A percentile compares a stretch with the other conserved stretches of the same genome.
Conservation (phyloP, 2,113 vertebrate genomes). For the Gobiocypris rarus region DNA sequence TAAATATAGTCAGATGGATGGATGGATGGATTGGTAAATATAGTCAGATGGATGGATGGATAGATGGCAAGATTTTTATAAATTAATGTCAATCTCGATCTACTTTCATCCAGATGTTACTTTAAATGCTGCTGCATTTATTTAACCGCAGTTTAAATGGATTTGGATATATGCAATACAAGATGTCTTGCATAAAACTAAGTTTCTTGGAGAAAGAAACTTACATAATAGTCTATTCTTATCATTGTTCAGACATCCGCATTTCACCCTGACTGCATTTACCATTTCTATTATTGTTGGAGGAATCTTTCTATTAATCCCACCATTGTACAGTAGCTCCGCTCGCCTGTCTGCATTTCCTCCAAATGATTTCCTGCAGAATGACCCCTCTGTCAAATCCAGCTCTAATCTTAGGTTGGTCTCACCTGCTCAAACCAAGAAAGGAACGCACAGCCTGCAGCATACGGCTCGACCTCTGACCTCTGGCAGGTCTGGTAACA, state of each 20-base stretch:
- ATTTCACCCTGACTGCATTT: background rate
- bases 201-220: background rate
- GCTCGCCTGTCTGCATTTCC: background rate
- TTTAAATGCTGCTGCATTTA: background rate
- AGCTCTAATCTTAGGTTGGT: constrained; percentile 33
- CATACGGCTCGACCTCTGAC: constrained; percentile 8
- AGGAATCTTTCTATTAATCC: constrained; percentile 21
- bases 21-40: too few relatives aligned
- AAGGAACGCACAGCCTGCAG: background rate
- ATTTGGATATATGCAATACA: background rate
- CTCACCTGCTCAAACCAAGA: constrained; percentile 6
- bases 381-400: constrained; percentile 26
- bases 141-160: background rate
- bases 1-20: too few relatives aligned
- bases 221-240: background rate
- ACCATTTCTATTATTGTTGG: background rate
- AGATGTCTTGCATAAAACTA: background rate
- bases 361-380: constrained; percentile 1
- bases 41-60: too few relatives aligned
- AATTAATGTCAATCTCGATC: background rate
- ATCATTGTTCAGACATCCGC: background rate
- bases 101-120: background rate
- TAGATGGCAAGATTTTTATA: too few relatives aligned
- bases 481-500: background rate
- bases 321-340: background rate